These are phyloP conservation scores for Elgonia sp. DNA, from an alignment of 2,888 invertebrate species.

Conservation along the genomic window DNA sequence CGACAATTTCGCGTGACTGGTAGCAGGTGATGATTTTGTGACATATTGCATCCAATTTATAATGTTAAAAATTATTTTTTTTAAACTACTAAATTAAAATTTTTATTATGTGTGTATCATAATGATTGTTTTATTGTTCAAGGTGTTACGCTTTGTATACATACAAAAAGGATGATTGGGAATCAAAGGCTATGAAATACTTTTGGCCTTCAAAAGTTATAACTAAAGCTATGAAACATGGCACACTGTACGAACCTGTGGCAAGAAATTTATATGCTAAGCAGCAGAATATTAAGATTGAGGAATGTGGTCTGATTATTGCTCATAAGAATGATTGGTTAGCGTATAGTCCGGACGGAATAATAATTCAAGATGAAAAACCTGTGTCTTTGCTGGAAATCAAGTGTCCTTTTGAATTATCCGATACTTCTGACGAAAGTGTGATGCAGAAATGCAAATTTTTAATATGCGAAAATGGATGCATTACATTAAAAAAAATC, in stretches of 20 bases:
- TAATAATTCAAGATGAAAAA: conserved; percentile 8
- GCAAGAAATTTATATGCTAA: conserved; percentile 26
- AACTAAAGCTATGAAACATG: conserved; percentile 44
- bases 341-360: conserved; percentile 43
- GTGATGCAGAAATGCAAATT: conserved; percentile 20
- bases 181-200: conserved; percentile 32
- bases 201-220: conserved; percentile 54
- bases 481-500: conserved; percentile 33
- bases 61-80: background rate
- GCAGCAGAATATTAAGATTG: background rate
- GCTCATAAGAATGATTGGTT: conserved; percentile 27
- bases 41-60: conserved; percentile 7
- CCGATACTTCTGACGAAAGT: background rate
- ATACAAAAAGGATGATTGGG: conserved; percentile 59
- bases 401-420: conserved; percentile 38
- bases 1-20: conserved; percentile 63
- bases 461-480: conserved; percentile 10
- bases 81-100: background rate
- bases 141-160: conserved; percentile 61
- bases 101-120: background rate
- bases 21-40: conserved; percentile 48
- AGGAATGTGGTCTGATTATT: conserved; percentile 44
- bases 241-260: conserved; percentile 7
- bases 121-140: conserved; percentile 31
- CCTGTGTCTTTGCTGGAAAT: conserved; percentile 38